phyloP scores from a whole-genome alignment of 2,113 vertebrate species.

The Pelmatolapia mariae region DNA sequence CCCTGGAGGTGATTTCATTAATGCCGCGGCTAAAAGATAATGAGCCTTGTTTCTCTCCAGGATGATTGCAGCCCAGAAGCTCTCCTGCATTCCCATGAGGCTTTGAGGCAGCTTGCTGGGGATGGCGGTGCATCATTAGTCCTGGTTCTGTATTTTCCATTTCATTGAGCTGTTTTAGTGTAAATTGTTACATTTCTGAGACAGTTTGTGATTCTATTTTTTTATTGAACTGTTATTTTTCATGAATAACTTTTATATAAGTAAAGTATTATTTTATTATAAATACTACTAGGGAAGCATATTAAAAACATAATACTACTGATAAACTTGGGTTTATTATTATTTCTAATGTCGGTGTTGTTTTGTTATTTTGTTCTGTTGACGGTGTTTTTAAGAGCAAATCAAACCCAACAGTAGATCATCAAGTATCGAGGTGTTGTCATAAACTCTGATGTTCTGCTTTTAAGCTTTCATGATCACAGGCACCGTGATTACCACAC shows the following conservation, averaged over 20 bases:
- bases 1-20: background rate
- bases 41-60: background rate
- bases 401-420: background rate
- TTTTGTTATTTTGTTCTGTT: background rate
- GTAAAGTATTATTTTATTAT: background rate
- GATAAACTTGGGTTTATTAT: background rate
- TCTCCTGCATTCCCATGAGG: background rate
- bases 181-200: background rate
- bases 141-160: background rate
- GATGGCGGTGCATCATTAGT: background rate
- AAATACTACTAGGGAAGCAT: background rate
- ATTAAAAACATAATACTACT: accelerated
- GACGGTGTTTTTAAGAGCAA: background rate
- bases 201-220: background rate
- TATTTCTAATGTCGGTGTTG: background rate
- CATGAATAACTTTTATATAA: background rate
- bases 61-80: background rate
- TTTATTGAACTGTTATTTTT: background rate
- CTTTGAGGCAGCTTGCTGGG: background rate
- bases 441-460: background rate
- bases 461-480: background rate
- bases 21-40: background rate
- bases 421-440: background rate
- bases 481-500: background rate
- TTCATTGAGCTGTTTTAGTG: background rate